Evolutionary conservation across 1,140 invertebrate genomes (phyloP).

Genomic region (Ptiloglossa arizonensis): DNA sequence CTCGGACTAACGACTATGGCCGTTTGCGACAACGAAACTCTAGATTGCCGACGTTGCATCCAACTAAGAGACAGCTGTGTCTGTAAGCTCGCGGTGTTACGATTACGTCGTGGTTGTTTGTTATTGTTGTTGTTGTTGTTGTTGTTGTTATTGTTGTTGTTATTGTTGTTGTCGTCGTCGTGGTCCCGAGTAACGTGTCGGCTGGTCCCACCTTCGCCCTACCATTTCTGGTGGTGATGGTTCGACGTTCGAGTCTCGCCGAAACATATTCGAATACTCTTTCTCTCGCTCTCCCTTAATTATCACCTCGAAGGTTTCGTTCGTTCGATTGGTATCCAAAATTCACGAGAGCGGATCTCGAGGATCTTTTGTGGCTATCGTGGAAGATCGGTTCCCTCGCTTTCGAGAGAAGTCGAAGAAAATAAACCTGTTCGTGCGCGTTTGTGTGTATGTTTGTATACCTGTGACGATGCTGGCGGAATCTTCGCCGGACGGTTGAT

Average conservation of each 20-base stretch:
- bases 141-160: too few species aligned
- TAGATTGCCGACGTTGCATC: constrained; percentile 26
- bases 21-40: constrained; percentile 5
- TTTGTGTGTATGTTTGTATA: constrained; percentile 79
- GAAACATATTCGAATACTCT: background rate
- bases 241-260: constrained; percentile 62
- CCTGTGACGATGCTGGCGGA: constrained; percentile 93
- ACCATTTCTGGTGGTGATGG: constrained; percentile 77
- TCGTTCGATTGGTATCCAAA: background rate
- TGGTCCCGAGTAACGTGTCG: too few species aligned
- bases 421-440: constrained; percentile 49
- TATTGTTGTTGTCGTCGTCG: too few species aligned
- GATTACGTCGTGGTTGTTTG: too few species aligned
- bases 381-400: background rate
- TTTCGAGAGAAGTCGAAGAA: constrained; percentile 11
- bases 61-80: background rate
- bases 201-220: constrained; percentile 32
- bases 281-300: background rate
- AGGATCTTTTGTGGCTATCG: background rate
- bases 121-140: too few species aligned
- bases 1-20: background rate
- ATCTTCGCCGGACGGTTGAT: constrained; percentile 89
- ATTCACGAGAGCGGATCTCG: constrained; percentile 7
- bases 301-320: background rate
- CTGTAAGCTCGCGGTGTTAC: background rate